Evolutionary conservation across 2,113 vertebrate species (phyloP).

Genomic region (Prietella phreatophila): DNA sequence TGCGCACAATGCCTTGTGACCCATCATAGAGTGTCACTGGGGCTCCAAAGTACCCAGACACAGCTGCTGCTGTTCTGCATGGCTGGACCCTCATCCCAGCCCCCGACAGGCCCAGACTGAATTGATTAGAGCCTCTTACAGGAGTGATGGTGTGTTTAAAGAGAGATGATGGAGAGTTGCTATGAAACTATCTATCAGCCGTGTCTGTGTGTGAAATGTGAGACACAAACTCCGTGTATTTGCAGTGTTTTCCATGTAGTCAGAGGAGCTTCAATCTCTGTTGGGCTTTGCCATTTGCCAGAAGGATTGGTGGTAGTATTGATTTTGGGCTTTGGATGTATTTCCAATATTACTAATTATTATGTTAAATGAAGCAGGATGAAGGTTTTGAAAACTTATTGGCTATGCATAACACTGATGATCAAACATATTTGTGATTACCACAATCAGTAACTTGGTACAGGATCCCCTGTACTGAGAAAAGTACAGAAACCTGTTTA

Average conservation of each 20-base stretch:
- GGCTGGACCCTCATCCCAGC: constrained; percentile 46
- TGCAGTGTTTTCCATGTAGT: background rate
- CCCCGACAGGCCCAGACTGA: constrained; percentile 53
- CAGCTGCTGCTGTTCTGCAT: constrained; percentile 66
- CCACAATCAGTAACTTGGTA: background rate
- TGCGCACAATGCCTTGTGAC: constrained; percentile 69
- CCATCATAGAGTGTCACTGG: constrained; percentile 60
- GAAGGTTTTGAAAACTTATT: background rate
- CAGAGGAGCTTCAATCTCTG: background rate
- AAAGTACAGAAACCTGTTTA: background rate
- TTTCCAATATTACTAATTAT: too few species aligned
- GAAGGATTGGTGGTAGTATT: background rate
- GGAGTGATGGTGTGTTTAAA: constrained; percentile 70
- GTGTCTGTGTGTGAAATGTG: constrained; percentile 50
- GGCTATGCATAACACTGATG: background rate
- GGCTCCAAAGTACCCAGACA: constrained; percentile 66
- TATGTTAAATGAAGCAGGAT: background rate
- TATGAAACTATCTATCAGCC: constrained; percentile 53
- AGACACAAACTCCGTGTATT: background rate
- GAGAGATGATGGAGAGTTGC: constrained; percentile 59
- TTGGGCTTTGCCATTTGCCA: background rate
- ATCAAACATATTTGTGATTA: too few species aligned
- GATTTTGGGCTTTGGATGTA: background rate
- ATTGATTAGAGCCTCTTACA: constrained; percentile 67
- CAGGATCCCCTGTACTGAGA: background rate